Evolutionary conservation across 2,888 invertebrate genomes (phyloP).

Genomic region (Neoscelio sp.): DNA sequence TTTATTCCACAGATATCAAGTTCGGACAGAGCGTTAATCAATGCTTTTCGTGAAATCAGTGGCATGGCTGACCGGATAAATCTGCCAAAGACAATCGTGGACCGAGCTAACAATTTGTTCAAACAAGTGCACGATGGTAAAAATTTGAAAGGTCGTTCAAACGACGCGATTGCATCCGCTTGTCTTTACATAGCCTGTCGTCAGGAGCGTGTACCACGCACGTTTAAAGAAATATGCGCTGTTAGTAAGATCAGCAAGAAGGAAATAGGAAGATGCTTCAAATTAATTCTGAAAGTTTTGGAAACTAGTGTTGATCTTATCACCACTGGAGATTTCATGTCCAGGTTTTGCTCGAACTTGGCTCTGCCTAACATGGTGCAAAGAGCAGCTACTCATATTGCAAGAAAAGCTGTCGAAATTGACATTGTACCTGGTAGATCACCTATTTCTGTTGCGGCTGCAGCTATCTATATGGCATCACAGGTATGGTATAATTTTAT

Average conservation of each 20-base stretch:
- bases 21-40: conserved; percentile 96
- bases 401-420: conserved; percentile 97
- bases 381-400: conserved; percentile 97
- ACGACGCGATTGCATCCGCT: conserved; percentile 99
- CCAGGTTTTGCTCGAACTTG: conserved; percentile 98
- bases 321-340: conserved; percentile 99
- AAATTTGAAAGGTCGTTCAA: conserved; percentile 96
- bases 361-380: conserved; percentile 95
- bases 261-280: conserved; percentile 99
- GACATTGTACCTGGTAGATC: conserved; percentile 99
- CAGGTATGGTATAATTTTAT: conserved; percentile 85
- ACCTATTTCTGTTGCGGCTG: conserved; percentile 99
- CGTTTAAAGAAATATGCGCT: conserved; percentile 99
- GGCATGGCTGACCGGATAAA: conserved; percentile 99
- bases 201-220: conserved; percentile 99
- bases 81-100: conserved; percentile 97
- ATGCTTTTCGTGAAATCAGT: conserved; percentile 98
- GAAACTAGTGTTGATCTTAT: conserved; percentile 99
- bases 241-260: conserved; percentile 99
- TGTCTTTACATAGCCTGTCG: conserved; percentile 99
- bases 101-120: conserved; percentile 97
- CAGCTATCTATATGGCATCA: conserved; percentile 99
- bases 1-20: conserved; percentile 94
- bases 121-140: conserved; percentile 99
- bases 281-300: conserved; percentile 96